These are phyloP conservation scores for Brassicogethes aeneus DNA, from an alignment of 2,888 invertebrate genomes.

Conservation along the genomic window DNA sequence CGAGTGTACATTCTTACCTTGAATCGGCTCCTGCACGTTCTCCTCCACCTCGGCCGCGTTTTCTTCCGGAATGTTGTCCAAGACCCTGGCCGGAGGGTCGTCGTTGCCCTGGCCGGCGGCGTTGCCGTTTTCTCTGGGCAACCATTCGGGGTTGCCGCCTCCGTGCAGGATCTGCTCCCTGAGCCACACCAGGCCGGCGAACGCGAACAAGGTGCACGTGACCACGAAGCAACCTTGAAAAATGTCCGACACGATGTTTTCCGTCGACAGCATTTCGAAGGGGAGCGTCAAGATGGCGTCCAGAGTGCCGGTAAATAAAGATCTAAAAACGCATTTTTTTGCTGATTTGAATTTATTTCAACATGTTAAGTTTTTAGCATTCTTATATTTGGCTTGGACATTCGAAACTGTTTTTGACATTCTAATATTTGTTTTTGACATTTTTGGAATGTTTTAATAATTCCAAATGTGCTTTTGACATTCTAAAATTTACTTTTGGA, in stretches of 20 bases:
- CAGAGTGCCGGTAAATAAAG: constrained; percentile 83
- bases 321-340: no score
- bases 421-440: no score
- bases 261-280: constrained; percentile 86
- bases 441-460: no score
- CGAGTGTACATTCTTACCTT: background rate
- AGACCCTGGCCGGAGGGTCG: constrained; percentile 27
- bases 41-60: constrained; percentile 26
- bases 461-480: no score
- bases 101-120: constrained; percentile 35
- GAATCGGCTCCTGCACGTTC: constrained; percentile 13
- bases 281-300: constrained; percentile 81
- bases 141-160: constrained; percentile 88
- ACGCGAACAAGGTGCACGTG: constrained; percentile 89
- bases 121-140: constrained; percentile 62
- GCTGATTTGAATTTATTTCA: no score
- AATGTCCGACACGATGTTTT: constrained; percentile 87
- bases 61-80: constrained; percentile 32
- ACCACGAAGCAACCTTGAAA: constrained; percentile 96
- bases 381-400: no score
- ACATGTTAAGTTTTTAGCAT: no score
- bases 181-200: constrained; percentile 95
- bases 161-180: constrained; percentile 96
- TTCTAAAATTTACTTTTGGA: no score
- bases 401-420: no score